A percentile compares a stretch with the other conserved stretches of the same genome.
These are phyloP conservation scores for Australoheros scitulus DNA, from an alignment of 2,113 vertebrate species.

Conservation along the genomic window DNA sequence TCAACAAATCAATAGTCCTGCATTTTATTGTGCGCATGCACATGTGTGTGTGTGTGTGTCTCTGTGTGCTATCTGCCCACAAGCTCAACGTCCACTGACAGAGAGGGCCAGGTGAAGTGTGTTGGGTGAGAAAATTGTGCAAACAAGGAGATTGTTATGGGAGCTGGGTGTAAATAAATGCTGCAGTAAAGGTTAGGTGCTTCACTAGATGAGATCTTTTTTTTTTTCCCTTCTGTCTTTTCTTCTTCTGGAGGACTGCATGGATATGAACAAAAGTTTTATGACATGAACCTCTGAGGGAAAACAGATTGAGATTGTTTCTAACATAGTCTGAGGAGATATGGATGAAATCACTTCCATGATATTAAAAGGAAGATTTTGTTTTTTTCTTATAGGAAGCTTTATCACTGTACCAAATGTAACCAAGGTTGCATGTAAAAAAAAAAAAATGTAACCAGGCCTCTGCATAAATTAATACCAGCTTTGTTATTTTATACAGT, in stretches of 20 bases:
- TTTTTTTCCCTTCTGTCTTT: not conserved
- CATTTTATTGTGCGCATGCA: conserved; percentile 8
- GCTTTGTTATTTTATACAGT: not conserved
- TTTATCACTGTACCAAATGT: not conserved
- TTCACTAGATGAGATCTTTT: not conserved
- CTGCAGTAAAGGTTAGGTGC: not conserved
- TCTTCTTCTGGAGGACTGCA: not conserved
- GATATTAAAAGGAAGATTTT: not conserved
- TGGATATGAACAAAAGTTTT: not conserved
- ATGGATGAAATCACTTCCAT: not conserved
- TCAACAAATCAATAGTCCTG: conserved; percentile 71
- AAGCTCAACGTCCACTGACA: conserved; percentile 38
- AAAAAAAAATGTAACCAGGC: accelerated
- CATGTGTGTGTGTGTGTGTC: conserved; percentile 2
- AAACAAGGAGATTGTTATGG: conserved; percentile 50
- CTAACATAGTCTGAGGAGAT: not conserved
- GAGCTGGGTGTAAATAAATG: conserved; percentile 23
- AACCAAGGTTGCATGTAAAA: not conserved
- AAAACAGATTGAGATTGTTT: not conserved
- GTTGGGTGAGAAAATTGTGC: conserved; percentile 38
- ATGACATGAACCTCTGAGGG: not conserved
- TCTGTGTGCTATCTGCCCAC: conserved; percentile 22
- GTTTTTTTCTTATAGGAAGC: not conserved
- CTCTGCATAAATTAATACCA: not conserved
- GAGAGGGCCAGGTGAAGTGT: conserved; percentile 37